A percentile compares a stretch with the other conserved stretches of the same genome.
Evolutionary conservation across 2,888 invertebrate genomes (phyloP).

Genomic region (Trachelus troglodyta): DNA sequence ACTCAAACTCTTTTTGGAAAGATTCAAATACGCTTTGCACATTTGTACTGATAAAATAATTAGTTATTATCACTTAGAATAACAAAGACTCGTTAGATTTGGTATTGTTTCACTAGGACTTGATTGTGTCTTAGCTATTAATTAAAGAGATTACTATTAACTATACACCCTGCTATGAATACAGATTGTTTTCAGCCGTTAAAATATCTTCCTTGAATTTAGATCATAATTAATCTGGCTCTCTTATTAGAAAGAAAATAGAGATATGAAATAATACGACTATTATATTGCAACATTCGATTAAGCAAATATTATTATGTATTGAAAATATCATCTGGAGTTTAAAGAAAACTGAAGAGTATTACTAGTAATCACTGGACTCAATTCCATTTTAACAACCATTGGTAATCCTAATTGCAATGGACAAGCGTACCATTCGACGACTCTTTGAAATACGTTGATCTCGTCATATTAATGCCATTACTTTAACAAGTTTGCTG

Average conservation of each 20-base stretch:
- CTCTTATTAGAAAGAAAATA: not conserved
- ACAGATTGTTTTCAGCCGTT: not conserved
- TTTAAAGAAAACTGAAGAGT: not conserved
- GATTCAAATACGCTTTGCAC: slow-evolving; percentile 23
- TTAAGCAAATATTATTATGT: not conserved
- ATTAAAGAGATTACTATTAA: not conserved
- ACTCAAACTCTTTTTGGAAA: not conserved
- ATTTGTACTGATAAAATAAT: slow-evolving; percentile 21
- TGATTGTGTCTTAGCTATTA: not conserved
- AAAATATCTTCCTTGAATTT: not conserved
- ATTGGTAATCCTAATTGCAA: not conserved
- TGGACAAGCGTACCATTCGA: not conserved
- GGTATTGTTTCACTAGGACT: not conserved
- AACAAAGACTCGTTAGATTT: not conserved
- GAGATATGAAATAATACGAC: not conserved
- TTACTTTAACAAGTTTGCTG: not conserved
- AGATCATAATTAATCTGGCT: not conserved
- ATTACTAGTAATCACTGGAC: not conserved
- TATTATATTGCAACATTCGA: not conserved
- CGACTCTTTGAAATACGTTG: not conserved
- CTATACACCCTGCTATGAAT: not conserved
- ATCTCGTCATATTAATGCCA: not conserved
- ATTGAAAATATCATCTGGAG: not conserved
- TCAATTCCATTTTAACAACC: not conserved
- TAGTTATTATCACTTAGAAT: slow-evolving; percentile 10